Evolutionary conservation across 2,888 invertebrate species (phyloP).

Genomic region (Erannis defoliaria): DNA sequence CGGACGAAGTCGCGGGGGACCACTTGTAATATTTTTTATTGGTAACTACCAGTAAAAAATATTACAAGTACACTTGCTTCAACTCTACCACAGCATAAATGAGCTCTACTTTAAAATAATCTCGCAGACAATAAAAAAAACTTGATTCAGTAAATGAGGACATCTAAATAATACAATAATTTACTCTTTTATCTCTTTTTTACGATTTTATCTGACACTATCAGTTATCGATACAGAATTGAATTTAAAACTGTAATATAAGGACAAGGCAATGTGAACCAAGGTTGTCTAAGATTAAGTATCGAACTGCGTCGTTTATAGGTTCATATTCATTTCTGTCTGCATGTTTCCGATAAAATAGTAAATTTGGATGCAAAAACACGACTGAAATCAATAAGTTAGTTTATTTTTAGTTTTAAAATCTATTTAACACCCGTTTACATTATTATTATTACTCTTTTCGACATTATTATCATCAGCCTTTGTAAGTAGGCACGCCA

Average conservation of each 20-base stretch:
- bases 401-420: neutral
- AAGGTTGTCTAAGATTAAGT: conserved; percentile 25
- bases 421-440: too few relatives aligned
- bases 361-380: conserved; percentile 9
- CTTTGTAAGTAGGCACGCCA: too few relatives aligned
- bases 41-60: too few relatives aligned
- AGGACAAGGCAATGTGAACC: conserved; percentile 30
- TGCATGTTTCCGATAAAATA: neutral
- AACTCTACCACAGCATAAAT: too few relatives aligned
- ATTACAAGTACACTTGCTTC: too few relatives aligned
- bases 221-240: conserved; percentile 31
- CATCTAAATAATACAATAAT: conserved; percentile 8
- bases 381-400: neutral
- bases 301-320: conserved; percentile 24
- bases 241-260: conserved; percentile 22
- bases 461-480: too few relatives aligned
- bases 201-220: conserved; percentile 35
- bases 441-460: too few relatives aligned
- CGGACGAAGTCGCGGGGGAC: too few relatives aligned
- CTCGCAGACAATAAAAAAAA: neutral
- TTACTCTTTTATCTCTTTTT: conserved; percentile 12
- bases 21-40: too few relatives aligned
- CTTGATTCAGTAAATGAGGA: neutral
- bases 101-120: neutral
- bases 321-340: conserved; percentile 6